Evolutionary conservation across 2,888 invertebrate species (phyloP).

Genomic region (Tromatobia lineatoria): DNA sequence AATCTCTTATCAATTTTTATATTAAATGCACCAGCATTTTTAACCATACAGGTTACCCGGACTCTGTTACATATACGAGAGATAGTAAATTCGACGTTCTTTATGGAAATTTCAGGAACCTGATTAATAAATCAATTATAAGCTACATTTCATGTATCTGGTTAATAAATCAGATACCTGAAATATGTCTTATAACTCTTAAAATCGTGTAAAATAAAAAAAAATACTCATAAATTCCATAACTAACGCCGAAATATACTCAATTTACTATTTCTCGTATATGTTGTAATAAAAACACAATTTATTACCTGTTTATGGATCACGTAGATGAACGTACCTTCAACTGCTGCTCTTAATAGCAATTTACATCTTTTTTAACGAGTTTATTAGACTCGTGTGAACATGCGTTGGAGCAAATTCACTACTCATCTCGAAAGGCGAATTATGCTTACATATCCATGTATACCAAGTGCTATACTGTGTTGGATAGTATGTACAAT

Average conservation of each 20-base stretch:
- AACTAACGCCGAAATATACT: background rate
- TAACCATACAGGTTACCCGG: no score
- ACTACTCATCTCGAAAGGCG: slow-evolving; percentile 16
- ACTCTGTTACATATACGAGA: no score
- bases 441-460: slow-evolving; percentile 37
- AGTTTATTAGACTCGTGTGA: slow-evolving; percentile 36
- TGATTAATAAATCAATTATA: no score
- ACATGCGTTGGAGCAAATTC: slow-evolving; percentile 9
- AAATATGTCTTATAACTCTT: no score
- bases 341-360: slow-evolving; percentile 6
- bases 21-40: no score
- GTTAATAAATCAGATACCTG: no score
- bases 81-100: no score
- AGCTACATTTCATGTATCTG: no score
- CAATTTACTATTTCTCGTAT: background rate
- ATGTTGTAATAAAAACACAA: background rate
- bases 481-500: slow-evolving; percentile 7
- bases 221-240: background rate
- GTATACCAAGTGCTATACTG: slow-evolving; percentile 37
- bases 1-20: no score
- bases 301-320: background rate
- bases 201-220: background rate
- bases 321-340: slow-evolving; percentile 11
- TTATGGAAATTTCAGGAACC: no score
- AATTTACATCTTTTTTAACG: slow-evolving; percentile 1